Evolutionary conservation across 2,113 vertebrate species (phyloP).

Genomic region (Apaloderma vittatum): DNA sequence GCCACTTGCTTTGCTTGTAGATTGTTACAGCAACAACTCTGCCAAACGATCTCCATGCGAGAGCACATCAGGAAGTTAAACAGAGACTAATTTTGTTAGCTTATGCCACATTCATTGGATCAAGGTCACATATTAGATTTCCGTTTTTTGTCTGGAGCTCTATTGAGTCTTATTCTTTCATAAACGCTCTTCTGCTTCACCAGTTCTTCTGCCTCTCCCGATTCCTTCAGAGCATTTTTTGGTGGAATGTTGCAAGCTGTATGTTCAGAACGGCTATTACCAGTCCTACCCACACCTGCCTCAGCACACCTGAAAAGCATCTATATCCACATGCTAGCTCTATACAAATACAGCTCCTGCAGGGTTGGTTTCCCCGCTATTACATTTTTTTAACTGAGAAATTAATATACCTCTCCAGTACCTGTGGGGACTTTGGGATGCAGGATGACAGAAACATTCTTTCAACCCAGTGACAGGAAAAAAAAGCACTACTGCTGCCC

Average conservation of each 20-base stretch:
- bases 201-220: neutral
- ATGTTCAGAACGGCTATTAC: neutral
- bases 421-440: neutral
- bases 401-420: neutral
- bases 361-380: neutral
- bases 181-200: neutral
- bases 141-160: neutral
- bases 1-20: neutral
- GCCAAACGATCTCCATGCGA: fast-evolving
- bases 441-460: neutral
- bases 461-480: neutral
- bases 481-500: neutral
- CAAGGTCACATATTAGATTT: neutral
- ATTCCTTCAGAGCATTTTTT: neutral
- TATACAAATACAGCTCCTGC: neutral
- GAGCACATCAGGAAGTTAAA: neutral
- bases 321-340: neutral
- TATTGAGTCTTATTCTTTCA: neutral
- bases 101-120: neutral
- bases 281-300: neutral
- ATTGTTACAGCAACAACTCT: neutral
- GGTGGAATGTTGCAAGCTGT: fast-evolving
- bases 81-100: neutral
- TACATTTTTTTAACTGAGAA: neutral
- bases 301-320: neutral